phyloP scores from a whole-genome alignment of 1,140 invertebrate species.

The Chironomus tepperi region DNA sequence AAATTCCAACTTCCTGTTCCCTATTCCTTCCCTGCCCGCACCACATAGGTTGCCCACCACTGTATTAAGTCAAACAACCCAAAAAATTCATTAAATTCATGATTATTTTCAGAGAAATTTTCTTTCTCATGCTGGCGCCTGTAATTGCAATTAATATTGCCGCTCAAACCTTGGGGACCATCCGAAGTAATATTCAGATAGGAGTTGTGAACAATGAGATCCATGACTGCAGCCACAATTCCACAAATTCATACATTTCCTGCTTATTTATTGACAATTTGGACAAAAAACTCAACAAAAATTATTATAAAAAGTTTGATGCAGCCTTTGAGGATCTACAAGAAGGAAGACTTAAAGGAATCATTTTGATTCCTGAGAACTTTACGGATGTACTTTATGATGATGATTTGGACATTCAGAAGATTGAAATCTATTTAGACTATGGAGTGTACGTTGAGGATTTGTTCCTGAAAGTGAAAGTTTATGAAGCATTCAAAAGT shows the following conservation, averaged over 20 bases:
- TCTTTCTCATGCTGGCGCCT: conserved; percentile 75
- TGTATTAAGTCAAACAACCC: too few relatives aligned
- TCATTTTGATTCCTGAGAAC: conserved; percentile 61
- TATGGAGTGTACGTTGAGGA: conserved; percentile 57
- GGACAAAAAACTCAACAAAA: conserved; percentile 36
- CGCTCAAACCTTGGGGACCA: conserved; percentile 67
- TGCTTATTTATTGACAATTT: conserved; percentile 42
- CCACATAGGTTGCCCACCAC: too few relatives aligned
- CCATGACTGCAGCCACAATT: conserved; percentile 34
- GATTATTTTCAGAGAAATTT: conserved; percentile 52
- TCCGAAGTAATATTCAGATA: conserved; percentile 60
- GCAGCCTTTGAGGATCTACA: conserved; percentile 52
- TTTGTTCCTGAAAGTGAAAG: conserved; percentile 49
- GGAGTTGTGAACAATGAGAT: conserved; percentile 70
- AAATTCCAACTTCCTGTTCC: too few relatives aligned
- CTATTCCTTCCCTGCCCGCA: too few relatives aligned
- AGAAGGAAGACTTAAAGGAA: conserved; percentile 55
- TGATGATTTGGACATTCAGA: conserved; percentile 45
- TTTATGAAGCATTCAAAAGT: conserved; percentile 51
- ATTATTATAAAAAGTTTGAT: conserved; percentile 36
- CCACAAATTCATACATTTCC: conserved; percentile 40
- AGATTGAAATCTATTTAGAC: conserved; percentile 47
- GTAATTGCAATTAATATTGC: conserved; percentile 70
- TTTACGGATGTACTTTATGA: conserved; percentile 58
- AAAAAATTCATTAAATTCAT: not conserved